Conservation (phyloP, 2,113 vertebrate genomes). For the Oryzias woworae region DNA sequence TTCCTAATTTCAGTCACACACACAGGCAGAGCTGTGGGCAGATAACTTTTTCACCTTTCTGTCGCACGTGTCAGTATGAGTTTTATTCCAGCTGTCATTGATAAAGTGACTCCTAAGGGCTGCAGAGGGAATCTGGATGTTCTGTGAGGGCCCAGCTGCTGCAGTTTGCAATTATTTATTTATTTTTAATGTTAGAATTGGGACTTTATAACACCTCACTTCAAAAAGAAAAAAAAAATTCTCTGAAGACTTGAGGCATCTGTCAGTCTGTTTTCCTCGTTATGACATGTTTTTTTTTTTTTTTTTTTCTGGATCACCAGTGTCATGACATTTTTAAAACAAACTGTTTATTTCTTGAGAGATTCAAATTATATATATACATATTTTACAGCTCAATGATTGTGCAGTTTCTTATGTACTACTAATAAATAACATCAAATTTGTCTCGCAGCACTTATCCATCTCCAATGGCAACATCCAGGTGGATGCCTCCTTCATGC, state of each 20-base stretch:
- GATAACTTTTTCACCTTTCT: constrained; percentile 39
- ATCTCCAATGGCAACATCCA: constrained; percentile 92
- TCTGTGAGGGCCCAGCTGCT: constrained; percentile 28
- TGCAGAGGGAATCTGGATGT: constrained; percentile 14
- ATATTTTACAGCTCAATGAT: background rate
- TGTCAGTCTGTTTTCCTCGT: constrained; percentile 14
- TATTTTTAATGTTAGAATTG: background rate
- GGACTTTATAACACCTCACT: too few relatives aligned
- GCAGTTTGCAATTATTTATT: constrained; percentile 27
- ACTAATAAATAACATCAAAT: constrained; percentile 18
- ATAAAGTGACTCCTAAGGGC: constrained; percentile 22
- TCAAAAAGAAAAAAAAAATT: background rate
- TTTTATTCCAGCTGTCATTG: constrained; percentile 24
- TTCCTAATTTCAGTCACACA: too few relatives aligned
- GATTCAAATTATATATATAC: too few relatives aligned
- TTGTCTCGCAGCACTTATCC: constrained; percentile 86
- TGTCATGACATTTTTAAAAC: background rate
- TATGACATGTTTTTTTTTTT: constrained; percentile 7
- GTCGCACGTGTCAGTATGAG: constrained; percentile 32
- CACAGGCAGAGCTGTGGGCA: background rate
- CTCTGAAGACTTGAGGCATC: constrained; percentile 18
- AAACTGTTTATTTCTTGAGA: background rate
- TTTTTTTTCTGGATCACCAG: constrained; percentile 11
- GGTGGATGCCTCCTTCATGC: constrained; percentile 98
- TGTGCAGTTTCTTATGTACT: background rate